Base-by-base conservation (phyloP, 2,888 invertebrate species). In the Andrena chrysosceles region DNA sequence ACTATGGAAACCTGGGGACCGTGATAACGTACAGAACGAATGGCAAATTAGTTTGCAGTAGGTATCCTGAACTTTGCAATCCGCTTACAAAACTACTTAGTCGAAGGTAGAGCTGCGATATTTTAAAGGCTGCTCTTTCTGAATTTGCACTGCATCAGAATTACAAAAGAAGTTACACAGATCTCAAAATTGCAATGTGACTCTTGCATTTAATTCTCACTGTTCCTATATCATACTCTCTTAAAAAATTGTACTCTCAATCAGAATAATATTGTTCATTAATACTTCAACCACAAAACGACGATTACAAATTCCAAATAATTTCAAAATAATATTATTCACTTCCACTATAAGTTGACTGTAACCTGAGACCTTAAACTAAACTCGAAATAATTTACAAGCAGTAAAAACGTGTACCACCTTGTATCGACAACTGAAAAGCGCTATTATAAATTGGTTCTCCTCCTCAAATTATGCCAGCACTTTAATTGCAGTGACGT, bases 71-170 rank as follows among this genome's bases (percentile, higher is more conserved):
- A 49, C 31, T 54, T 63, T 69, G n/a, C 49, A 68, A 76, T 76
- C 69, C 76, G 76, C 76, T 69, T 69, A 69, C n/a, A 7, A 23
- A 23, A 54, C 33, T 16, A 16, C 42, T 42, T 42, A 60, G n/a
- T 59, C 69, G n/a, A 48, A 60, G 49, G 42, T 31, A 48, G 26
- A 48, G 59, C 48, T 56, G 48, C 2, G 31, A 48, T 48, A 56
- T 66, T 66, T 67, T 42, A 6, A 16, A 33, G 23, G 49, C 16
- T 35, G 23, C 48, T 63, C 20, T n/a, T 2, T 16, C n/a, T 16
- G 10, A 48, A 23, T 74, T 66, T 20, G 16, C 59, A 31, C 31
- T 20, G 31, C 26, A 8, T 66, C 16, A n/a, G 10, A 16, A 23
- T 16, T 8, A 52, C 16, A 68, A 33, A 35, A 54, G 10, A 54